Evolutionary conservation across 2,113 vertebrate genomes (phyloP).

Genomic region (Ameiurus melas): DNA sequence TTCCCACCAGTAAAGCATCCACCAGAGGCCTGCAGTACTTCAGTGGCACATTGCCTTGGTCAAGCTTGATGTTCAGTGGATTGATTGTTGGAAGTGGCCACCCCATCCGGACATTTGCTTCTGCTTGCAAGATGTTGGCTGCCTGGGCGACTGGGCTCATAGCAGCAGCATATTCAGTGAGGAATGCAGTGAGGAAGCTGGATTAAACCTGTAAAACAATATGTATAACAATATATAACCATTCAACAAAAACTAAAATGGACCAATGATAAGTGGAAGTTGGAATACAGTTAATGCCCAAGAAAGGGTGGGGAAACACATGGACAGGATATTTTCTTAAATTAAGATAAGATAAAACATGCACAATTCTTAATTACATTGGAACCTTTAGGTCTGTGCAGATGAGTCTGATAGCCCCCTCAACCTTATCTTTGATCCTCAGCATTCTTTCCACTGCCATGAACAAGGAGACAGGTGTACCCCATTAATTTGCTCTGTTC

Average conservation of each 20-base stretch:
- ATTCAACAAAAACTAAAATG: no score
- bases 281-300: not conserved
- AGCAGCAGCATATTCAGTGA: slow-evolving; percentile 36
- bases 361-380: slow-evolving; percentile 7
- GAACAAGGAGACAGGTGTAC: slow-evolving; percentile 9
- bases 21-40: slow-evolving; percentile 51
- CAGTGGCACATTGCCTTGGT: slow-evolving; percentile 25
- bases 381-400: slow-evolving; percentile 41
- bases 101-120: slow-evolving; percentile 42
- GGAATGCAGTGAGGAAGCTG: slow-evolving; percentile 32
- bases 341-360: not conserved
- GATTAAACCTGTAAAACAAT: slow-evolving; percentile 42
- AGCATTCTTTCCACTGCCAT: not conserved
- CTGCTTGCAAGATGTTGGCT: slow-evolving; percentile 44
- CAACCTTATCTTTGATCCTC: slow-evolving; percentile 36
- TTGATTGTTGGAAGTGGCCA: slow-evolving; percentile 40
- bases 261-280: no score
- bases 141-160: slow-evolving; percentile 41
- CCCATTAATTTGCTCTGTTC: no score
- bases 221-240: not conserved
- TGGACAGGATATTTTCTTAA: not conserved
- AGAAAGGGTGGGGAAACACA: not conserved
- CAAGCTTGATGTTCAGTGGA: no score
- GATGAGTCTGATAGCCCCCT: slow-evolving; percentile 31
- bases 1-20: slow-evolving; percentile 41